These are phyloP conservation scores for Plagodis dolabraria DNA, from an alignment of 2,888 invertebrate species.

Conservation along the genomic window DNA sequence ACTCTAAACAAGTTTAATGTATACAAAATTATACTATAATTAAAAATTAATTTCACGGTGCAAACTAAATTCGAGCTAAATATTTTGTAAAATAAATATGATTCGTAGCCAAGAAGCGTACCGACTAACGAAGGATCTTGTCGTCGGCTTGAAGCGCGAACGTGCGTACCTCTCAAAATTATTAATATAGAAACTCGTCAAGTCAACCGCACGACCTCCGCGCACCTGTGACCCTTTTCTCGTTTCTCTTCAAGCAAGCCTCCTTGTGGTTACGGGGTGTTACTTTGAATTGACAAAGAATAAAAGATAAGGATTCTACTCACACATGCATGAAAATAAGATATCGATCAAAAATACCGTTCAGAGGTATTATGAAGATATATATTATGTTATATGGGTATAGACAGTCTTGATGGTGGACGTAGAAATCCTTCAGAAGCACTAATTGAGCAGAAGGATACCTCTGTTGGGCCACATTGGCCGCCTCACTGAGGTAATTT, in stretches of 20 bases:
- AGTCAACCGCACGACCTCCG: constrained; percentile 34
- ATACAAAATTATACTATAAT: no score
- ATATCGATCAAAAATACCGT: neutral
- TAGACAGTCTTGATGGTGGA: no score
- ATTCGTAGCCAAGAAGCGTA: no score
- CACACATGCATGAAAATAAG: neutral
- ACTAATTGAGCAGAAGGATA: no score
- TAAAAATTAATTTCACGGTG: no score
- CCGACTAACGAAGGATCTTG: neutral
- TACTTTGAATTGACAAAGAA: constrained; percentile 6
- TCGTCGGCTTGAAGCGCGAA: constrained; percentile 17
- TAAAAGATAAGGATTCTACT: neutral
- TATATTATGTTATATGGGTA: no score
- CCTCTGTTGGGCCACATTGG: no score
- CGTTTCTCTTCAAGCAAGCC: constrained; percentile 16
- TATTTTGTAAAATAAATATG: no score
- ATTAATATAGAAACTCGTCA: constrained; percentile 42
- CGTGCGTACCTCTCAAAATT: constrained; percentile 41
- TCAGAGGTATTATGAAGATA: neutral
- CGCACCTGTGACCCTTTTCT: constrained; percentile 38
- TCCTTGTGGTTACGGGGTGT: constrained; percentile 19
- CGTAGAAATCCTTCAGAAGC: no score
- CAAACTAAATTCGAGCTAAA: no score
- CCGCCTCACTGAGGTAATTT: no score
- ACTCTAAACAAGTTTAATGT: no score